Evolutionary conservation across 1,140 invertebrate genomes (phyloP).

Genomic region (Helicoverpa armigera): DNA sequence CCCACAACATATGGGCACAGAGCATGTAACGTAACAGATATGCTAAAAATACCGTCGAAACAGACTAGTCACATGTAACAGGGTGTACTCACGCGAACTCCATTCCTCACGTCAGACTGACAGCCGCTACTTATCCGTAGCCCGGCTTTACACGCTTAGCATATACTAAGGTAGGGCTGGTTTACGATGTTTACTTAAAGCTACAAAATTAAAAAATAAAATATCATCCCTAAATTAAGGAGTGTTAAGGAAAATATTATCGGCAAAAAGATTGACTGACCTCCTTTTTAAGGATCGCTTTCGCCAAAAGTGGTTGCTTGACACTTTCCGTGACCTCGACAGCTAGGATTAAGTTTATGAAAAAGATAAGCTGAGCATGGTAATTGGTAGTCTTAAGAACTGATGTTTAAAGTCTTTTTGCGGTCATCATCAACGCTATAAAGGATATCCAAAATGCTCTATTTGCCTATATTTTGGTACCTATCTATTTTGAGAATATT

Average conservation of each 20-base stretch:
- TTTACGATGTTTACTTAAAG: background rate
- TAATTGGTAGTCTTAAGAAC: too few species aligned
- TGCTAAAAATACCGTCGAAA: background rate
- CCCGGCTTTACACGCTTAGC: background rate
- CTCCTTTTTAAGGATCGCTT: too few species aligned
- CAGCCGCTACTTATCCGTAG: constrained; percentile 26
- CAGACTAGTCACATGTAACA: constrained; percentile 24
- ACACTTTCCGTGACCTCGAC: too few species aligned
- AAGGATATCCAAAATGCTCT: too few species aligned
- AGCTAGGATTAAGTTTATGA: too few species aligned
- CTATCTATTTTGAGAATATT: too few species aligned
- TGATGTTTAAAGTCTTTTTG: too few species aligned
- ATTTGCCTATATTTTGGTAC: too few species aligned
- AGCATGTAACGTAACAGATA: constrained; percentile 21
- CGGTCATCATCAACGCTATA: background rate
- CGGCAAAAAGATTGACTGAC: too few species aligned
- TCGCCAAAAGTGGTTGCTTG: too few species aligned
- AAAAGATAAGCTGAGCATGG: too few species aligned
- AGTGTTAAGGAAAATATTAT: too few species aligned
- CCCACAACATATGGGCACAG: background rate
- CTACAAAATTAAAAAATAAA: background rate
- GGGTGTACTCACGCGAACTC: constrained; percentile 17
- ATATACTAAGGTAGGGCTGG: constrained; percentile 8
- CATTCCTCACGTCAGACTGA: constrained; percentile 26
- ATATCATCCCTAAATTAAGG: background rate